Evolutionary conservation across 1,140 invertebrate species (phyloP).

Genomic region (Pygmarrhopalites habei): DNA sequence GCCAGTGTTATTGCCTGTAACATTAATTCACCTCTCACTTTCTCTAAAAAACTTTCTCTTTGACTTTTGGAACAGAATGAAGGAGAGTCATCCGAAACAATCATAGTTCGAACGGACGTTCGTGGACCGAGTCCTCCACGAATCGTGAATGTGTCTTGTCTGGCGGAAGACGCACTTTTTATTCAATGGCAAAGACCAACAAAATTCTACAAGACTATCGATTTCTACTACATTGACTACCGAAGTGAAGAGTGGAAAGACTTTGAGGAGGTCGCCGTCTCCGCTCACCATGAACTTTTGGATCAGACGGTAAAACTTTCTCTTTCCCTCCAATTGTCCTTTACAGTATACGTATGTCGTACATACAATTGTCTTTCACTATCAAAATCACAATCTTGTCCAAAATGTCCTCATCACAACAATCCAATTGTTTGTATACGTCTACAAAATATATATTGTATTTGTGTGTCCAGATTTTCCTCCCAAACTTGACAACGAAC

Average conservation of each 20-base stretch:
- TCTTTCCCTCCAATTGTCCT: too few species aligned
- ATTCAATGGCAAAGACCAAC: constrained; percentile 71
- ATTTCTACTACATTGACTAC: constrained; percentile 71
- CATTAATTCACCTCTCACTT: too few species aligned
- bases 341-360: neutral
- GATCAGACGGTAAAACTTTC: constrained; percentile 51
- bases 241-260: constrained; percentile 52
- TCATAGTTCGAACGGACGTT: constrained; percentile 70
- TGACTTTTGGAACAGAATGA: too few species aligned
- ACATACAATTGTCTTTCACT: neutral
- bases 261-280: constrained; percentile 56
- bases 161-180: constrained; percentile 63
- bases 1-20: too few species aligned
- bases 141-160: constrained; percentile 74
- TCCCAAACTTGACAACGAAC: constrained; percentile 66
- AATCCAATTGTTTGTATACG: too few species aligned
- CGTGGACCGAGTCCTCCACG: constrained; percentile 66
- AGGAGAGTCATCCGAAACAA: constrained; percentile 61
- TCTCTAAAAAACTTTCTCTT: too few species aligned
- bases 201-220: constrained; percentile 63
- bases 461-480: constrained; percentile 61
- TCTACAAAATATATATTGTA: too few species aligned
- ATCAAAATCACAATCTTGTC: neutral
- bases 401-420: neutral
- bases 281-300: constrained; percentile 52